Evolutionary conservation across 2,888 invertebrate genomes (phyloP).

Genomic region (Tanypteryx hageni): DNA sequence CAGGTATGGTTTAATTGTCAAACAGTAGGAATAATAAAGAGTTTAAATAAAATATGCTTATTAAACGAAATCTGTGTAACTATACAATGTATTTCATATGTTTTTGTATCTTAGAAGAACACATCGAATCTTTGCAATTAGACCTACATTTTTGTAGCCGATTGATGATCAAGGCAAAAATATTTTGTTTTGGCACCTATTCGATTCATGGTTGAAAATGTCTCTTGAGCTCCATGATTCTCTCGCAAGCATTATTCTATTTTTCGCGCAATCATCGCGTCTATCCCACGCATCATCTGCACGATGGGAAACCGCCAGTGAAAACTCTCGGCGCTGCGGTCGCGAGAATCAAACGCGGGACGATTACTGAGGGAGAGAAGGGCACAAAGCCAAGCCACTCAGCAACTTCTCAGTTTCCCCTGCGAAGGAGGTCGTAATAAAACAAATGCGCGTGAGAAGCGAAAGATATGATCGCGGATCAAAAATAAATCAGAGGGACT

Average conservation of each 20-base stretch:
- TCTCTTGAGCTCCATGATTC: not conserved
- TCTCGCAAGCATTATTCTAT: not conserved
- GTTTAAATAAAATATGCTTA: too few species aligned
- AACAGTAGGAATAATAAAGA: too few species aligned
- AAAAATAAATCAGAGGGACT: not conserved
- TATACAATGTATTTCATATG: too few species aligned
- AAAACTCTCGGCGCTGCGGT: not conserved
- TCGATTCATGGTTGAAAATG: not conserved
- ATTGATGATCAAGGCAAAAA: too few species aligned
- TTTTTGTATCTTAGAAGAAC: too few species aligned
- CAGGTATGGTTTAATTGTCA: too few species aligned
- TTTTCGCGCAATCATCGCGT: not conserved
- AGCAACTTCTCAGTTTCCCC: not conserved
- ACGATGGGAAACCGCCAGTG: not conserved
- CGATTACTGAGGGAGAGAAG: not conserved
- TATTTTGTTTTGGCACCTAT: too few species aligned
- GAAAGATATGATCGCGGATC: not conserved
- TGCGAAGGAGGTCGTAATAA: not conserved
- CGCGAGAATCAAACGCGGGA: not conserved
- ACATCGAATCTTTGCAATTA: too few species aligned
- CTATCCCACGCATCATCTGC: not conserved
- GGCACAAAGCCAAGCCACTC: not conserved
- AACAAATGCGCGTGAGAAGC: not conserved
- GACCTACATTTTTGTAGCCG: too few species aligned
- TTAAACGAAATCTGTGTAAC: too few species aligned